Conservation (phyloP, 1,140 invertebrate genomes). For the Bombus ignitus region DNA sequence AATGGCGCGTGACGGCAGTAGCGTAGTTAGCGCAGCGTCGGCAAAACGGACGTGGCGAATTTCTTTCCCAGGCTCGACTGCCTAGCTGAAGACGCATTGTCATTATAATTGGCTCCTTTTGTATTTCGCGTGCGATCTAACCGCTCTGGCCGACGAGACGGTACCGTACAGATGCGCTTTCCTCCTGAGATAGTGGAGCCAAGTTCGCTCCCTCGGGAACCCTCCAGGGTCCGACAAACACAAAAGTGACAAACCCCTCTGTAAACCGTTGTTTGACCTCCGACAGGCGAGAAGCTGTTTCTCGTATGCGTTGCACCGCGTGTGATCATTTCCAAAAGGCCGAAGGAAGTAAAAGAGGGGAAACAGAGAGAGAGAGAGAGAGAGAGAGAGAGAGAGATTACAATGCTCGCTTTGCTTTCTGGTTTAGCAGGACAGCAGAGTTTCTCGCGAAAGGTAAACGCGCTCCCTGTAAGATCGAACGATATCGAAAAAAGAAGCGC, state of each 20-base stretch:
- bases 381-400: background rate
- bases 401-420: constrained; percentile 35
- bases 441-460: background rate
- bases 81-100: constrained; percentile 77
- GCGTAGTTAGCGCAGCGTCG: constrained; percentile 69
- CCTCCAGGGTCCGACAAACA: constrained; percentile 72
- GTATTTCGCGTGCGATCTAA: constrained; percentile 80
- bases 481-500: background rate
- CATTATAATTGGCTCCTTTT: constrained; percentile 82
- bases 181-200: constrained; percentile 73
- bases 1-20: constrained; percentile 72
- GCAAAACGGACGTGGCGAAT: constrained; percentile 76
- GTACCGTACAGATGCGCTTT: background rate
- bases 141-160: constrained; percentile 69
- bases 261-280: constrained; percentile 61
- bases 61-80: constrained; percentile 79
- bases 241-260: constrained; percentile 73
- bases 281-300: background rate
- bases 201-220: constrained; percentile 77
- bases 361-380: background rate
- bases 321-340: constrained; percentile 38
- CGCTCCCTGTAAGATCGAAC: background rate
- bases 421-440: constrained; percentile 37
- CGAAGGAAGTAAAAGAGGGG: background rate
- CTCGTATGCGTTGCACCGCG: background rate